Percentiles rank a stretch among this genome's conserved stretches.
These are phyloP conservation scores for Himantopus leucocephalus DNA, from an alignment of 2,113 vertebrate species.

Conservation along the genomic window DNA sequence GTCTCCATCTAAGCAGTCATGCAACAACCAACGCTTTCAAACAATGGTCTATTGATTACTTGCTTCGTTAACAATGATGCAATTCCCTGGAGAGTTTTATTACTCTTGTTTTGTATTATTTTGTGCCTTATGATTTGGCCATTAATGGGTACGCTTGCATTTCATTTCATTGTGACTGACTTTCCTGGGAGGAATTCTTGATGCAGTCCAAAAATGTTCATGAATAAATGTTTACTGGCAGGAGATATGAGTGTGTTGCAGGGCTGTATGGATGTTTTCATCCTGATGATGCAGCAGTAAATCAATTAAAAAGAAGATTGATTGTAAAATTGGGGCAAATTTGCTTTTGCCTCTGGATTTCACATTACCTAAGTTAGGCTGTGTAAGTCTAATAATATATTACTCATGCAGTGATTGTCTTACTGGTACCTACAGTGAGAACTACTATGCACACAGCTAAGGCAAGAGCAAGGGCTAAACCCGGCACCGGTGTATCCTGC, in stretches of 20 bases:
- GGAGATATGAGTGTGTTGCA: not conserved
- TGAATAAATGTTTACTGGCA: slow-evolving; percentile 12
- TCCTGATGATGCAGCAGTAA: not conserved
- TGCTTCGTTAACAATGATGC: slow-evolving; percentile 26
- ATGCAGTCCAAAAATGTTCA: not conserved
- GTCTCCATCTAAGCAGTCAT: slow-evolving; percentile 9
- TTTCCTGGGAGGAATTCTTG: not conserved
- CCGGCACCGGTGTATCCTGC: not conserved
- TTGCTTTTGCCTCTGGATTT: slow-evolving; percentile 8
- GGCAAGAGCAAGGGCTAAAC: not conserved
- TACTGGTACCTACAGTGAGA: not conserved
- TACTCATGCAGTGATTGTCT: not conserved
- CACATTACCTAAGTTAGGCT: not conserved
- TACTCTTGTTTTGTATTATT: slow-evolving; percentile 19
- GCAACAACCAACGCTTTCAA: slow-evolving; percentile 10
- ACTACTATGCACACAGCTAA: not conserved
- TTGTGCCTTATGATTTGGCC: slow-evolving; percentile 40
- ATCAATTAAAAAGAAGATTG: slow-evolving; percentile 47
- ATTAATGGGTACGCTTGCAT: slow-evolving; percentile 1
- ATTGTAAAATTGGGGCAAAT: slow-evolving; percentile 4
- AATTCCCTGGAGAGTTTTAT: slow-evolving; percentile 18
- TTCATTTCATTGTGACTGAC: slow-evolving; percentile 18
- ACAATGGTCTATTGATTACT: slow-evolving; percentile 42
- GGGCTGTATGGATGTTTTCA: not conserved
- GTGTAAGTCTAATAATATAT: not conserved